Base-by-base conservation (phyloP, 2,888 invertebrate genomes). In the Synanthedon andrenaeformis region DNA sequence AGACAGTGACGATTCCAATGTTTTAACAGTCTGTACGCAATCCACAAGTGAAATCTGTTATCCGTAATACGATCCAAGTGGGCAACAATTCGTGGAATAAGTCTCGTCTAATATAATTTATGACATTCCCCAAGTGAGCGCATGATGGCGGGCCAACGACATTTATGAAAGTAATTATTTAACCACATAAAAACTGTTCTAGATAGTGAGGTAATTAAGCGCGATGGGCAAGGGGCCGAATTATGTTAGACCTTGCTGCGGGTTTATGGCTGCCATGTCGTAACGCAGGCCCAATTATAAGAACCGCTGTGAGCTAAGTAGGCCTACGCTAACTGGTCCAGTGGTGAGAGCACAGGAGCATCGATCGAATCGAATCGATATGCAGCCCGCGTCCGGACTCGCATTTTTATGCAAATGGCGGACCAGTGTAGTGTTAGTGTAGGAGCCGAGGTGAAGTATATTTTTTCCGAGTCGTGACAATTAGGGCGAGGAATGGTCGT, bases 261-360 rank as follows among this genome's bases (percentile, higher is more conserved):
- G 49, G 23, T 49, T 45, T 49, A 49, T 19, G 51, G 52, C 55
- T 57, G 61, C 53, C 60, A 56, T 66, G 68, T 68, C 60, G 66
- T 69, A 67, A 70, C 62, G 59, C 59, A 61, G 62, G 64, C 63
- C 72, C 73, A 74, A 75, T 74, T 74, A 76, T 64, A 70, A 66
- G 65, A 69, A 70, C 67, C 69, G 59, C 35, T 35, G 62, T 57
- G 64, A 65, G 72, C n/a, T n/a, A n/a, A n/a, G n/a, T n/a, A n/a
- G n/a, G n/a, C 78, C 77, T 78, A 77, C 76, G n/a, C 68, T 64
- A 66, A 64, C 53, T 64, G 64, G 66, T 63, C 59, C 64, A 62
- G 57, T 60, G 59, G 6, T 35, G 54, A 59, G 61, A 57, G 58
- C 63, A 58, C 45, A 45, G 13, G 45, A 45, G 13, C n/a, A 13